These are phyloP conservation scores for Triplophysa dalaica DNA, from an alignment of 2,113 vertebrate species.

Conservation along the genomic window DNA sequence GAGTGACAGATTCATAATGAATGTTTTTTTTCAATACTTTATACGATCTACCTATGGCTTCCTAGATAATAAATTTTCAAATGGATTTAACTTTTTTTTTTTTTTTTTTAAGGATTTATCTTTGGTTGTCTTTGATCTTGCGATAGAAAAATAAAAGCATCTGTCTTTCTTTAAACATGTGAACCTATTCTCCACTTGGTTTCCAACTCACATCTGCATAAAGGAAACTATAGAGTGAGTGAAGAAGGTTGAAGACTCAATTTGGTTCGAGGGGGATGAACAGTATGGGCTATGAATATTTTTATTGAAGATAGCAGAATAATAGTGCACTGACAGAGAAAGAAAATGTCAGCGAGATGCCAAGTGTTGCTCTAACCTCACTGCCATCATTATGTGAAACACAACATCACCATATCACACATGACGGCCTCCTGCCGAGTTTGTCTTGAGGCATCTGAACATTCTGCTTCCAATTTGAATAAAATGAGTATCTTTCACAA, in stretches of 20 bases:
- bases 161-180: neutral
- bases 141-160: too few relatives aligned
- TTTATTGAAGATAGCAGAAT: neutral
- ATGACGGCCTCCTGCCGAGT: neutral
- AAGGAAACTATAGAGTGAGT: neutral
- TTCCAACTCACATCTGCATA: neutral
- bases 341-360: neutral
- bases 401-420: conserved; percentile 3
- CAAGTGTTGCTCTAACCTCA: neutral
- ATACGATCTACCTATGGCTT: neutral
- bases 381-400: conserved; percentile 3
- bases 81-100: neutral
- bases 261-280: neutral
- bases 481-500: neutral
- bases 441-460: neutral
- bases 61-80: neutral
- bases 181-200: neutral
- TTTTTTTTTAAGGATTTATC: neutral
- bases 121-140: too few relatives aligned
- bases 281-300: neutral
- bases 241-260: neutral
- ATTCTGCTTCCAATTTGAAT: neutral
- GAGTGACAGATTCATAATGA: neutral
- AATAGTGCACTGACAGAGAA: neutral
- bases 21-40: neutral